Conservation (phyloP, 2,113 vertebrate species). For the Ailuropoda melanoleuca region DNA sequence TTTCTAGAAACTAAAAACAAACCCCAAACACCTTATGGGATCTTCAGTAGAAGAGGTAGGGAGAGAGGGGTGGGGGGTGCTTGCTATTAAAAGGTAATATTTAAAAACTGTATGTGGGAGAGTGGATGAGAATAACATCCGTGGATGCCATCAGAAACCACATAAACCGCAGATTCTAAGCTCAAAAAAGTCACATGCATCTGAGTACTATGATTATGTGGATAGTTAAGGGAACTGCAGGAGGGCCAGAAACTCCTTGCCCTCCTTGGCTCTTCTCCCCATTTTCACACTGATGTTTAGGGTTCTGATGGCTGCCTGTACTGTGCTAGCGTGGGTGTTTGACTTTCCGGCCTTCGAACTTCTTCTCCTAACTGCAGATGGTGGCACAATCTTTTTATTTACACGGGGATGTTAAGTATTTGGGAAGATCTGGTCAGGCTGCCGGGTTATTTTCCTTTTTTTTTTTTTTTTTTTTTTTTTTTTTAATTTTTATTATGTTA, state of each 20-base stretch:
- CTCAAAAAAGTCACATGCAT: background rate
- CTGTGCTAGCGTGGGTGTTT: background rate
- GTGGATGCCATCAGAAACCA: background rate
- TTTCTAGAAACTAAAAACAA: slow-evolving; percentile 34
- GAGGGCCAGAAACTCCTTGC: background rate
- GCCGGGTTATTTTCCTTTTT: background rate
- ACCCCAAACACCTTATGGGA: background rate
- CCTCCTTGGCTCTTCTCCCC: background rate
- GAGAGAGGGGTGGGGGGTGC: too few relatives aligned
- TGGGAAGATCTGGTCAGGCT: background rate
- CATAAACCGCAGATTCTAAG: background rate
- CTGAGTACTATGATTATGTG: too few relatives aligned
- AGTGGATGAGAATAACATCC: background rate
- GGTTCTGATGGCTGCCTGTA: fast-evolving
- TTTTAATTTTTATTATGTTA: too few relatives aligned
- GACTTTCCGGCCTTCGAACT: background rate
- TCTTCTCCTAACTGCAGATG: background rate
- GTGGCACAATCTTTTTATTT: background rate
- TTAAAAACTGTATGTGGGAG: background rate
- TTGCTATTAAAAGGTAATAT: background rate
- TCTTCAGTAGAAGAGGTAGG: background rate
- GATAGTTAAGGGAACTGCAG: background rate
- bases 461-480: background rate
- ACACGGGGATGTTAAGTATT: background rate
- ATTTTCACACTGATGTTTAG: background rate